A percentile compares a stretch with the other conserved stretches of the same genome.
phyloP scores from a whole-genome alignment of 2,113 vertebrate species.

The Rhynchopsitta pachyrhyncha region DNA sequence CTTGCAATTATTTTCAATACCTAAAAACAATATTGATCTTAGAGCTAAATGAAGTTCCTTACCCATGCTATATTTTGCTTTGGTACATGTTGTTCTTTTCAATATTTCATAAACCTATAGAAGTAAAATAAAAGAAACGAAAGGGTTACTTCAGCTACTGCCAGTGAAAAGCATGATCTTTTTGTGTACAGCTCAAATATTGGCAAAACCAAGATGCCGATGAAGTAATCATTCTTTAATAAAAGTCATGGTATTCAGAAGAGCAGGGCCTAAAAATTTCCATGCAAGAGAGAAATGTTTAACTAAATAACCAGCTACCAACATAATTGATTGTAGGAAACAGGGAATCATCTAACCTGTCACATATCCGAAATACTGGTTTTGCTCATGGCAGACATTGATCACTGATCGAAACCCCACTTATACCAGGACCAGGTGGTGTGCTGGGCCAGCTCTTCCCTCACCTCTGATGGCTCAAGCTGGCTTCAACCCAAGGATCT shows the following conservation, averaged over 20 bases:
- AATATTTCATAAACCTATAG: constrained; percentile 91
- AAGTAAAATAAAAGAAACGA: not conserved
- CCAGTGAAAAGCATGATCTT: not conserved
- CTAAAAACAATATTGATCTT: not conserved
- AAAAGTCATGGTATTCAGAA: constrained; percentile 7
- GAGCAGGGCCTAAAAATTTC: not conserved
- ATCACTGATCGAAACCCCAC: not conserved
- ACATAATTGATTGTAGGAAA: not conserved
- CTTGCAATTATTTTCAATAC: not conserved
- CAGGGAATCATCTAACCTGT: not conserved
- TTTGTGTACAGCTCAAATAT: constrained; percentile 21
- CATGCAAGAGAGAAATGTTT: not conserved
- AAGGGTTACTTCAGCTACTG: not conserved
- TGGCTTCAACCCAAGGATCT: not conserved
- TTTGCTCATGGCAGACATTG: not conserved
- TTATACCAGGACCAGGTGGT: rapidly evolving
- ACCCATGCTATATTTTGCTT: constrained; percentile 91
- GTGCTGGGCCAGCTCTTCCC: not conserved
- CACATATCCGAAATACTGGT: not conserved
- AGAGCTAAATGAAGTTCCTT: constrained; percentile 64
- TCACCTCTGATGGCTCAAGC: rapidly evolving
- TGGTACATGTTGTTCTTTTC: constrained; percentile 89
- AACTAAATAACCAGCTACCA: not conserved
- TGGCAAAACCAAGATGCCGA: not conserved
- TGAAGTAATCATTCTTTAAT: constrained; percentile 20